A percentile compares a stretch with the other conserved stretches of the same genome.
Conservation (phyloP, 53 echinoderm and acorn worm genomes). For the Temnopleurus reevesii region DNA sequence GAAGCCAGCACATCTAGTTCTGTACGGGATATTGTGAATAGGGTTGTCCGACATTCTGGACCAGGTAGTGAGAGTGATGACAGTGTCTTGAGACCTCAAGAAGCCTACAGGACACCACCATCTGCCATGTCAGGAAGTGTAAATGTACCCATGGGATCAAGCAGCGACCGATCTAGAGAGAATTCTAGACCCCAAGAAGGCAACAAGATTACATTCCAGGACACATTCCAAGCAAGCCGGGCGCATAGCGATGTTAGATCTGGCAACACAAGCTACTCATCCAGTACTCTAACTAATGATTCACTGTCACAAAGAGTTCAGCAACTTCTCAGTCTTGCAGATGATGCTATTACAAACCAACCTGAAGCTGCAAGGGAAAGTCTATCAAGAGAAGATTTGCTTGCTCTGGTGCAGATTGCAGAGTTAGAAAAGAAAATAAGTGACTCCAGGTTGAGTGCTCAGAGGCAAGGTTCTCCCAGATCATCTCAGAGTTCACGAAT, state of each 20-base stretch:
- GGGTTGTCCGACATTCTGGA: conserved; percentile 65
- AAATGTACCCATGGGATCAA: conserved; percentile 52
- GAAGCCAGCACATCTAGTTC: conserved; percentile 97
- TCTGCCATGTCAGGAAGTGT: conserved; percentile 45
- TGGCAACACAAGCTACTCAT: conserved; percentile 29
- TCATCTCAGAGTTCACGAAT: conserved; percentile 36
- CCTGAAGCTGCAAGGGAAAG: conserved; percentile 47
- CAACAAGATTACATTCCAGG: conserved; percentile 64
- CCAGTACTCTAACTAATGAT: conserved; percentile 68
- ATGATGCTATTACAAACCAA: conserved; percentile 6
- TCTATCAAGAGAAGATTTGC: conserved; percentile 52
- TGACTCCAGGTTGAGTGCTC: not conserved
- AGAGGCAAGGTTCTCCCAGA: conserved; percentile 26
- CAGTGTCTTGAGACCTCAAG: not conserved
- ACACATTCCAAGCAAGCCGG: conserved; percentile 57
- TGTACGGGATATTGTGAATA: conserved; percentile 87
- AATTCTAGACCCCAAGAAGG: conserved; percentile 46
- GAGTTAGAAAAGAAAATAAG: conserved; percentile 33
- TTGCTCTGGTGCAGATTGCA: conserved; percentile 37
- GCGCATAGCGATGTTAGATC: not conserved
- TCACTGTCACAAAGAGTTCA: conserved; percentile 89
- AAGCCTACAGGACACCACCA: conserved; percentile 29
- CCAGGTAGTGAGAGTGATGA: conserved; percentile 66
- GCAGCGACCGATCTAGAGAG: conserved; percentile 53
- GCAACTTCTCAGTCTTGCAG: conserved; percentile 73